Evolutionary conservation across 2,888 invertebrate species (phyloP), one percentile per base, ranked within the genome.

Genomic region (Pterostichus madidus): DNA sequence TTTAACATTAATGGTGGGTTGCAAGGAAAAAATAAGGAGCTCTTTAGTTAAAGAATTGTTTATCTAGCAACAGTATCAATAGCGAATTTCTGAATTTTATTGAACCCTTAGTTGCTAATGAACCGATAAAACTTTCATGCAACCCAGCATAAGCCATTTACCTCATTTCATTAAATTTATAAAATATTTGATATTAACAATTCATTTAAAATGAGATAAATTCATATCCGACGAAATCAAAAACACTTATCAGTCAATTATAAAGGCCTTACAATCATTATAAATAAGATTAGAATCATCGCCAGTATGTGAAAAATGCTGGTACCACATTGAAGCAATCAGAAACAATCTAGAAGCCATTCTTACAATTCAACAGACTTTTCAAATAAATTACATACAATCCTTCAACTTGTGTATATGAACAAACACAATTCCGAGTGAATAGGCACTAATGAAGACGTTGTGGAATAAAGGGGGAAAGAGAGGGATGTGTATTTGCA

Each of bases 221-320:
- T 56, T 56, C 6, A 17, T 52, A 56, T 56, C 56, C 6, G 0
- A 49, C 17, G 15, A 15, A 13, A 56, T 56, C 24, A 56, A 56
- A 17, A 56, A 17, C 56, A 56, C 10, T 56, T 56, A 56, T 56
- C 56, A 56, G 56, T 7, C 56, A 56, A 56, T 56, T 56, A 53
- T 13, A 56, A 56, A 17, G 17, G 3, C 17, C 10, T 56, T 56
- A 56, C 56, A 56, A 56, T 17, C 17, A 56, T 17, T 56, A 17
- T 56, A 6, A 56, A 56, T 56, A 56, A 56, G 56, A 56, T 56
- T 17, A 56, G 5, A 56, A 17, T 56, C 17, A 56, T 56, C 10
- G 56, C 6, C 7, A 7, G 15, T 0, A 6, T 17, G 5, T 13
- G 8, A 56, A 56, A 56, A 17, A 56, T 56, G 56, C 56, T 56